A percentile compares a stretch with the other conserved stretches of the same genome.
These are phyloP conservation scores for Eciton burchellii DNA, from an alignment of 1,140 invertebrate genomes.

Conservation along the genomic window DNA sequence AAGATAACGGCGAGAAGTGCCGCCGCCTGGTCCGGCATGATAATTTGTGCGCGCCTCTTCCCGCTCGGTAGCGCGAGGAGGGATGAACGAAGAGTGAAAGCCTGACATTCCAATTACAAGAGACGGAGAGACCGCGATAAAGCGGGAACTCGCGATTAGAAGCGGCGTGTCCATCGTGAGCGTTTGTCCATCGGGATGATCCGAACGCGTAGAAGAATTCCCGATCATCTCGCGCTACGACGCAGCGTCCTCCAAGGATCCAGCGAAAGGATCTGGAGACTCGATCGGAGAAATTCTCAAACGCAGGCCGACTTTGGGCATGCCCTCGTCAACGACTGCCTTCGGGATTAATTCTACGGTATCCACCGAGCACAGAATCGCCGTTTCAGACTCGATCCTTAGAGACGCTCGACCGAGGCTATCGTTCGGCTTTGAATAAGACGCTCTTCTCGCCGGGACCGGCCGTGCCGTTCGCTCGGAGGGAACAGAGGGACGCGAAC, in stretches of 20 bases:
- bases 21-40: conserved; percentile 61
- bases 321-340: background rate
- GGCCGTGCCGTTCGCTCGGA: background rate
- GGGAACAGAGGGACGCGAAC: background rate
- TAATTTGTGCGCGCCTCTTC: conserved; percentile 71
- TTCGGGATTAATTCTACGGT: background rate
- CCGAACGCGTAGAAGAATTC: background rate
- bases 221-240: too few species aligned
- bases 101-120: conserved; percentile 67
- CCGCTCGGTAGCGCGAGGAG: background rate
- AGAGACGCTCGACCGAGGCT: background rate
- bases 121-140: conserved; percentile 52
- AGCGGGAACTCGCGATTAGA: conserved; percentile 24
- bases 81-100: conserved; percentile 34
- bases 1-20: conserved; percentile 76
- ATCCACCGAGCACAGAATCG: background rate
- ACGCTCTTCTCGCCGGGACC: background rate
- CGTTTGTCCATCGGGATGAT: background rate
- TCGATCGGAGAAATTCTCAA: background rate
- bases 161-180: background rate
- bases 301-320: too few species aligned
- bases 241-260: too few species aligned
- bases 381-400: background rate
- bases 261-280: too few species aligned
- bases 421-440: background rate